These are phyloP conservation scores for Danaus chrysippus DNA, from an alignment of 2,888 invertebrate species.

Conservation along the genomic window DNA sequence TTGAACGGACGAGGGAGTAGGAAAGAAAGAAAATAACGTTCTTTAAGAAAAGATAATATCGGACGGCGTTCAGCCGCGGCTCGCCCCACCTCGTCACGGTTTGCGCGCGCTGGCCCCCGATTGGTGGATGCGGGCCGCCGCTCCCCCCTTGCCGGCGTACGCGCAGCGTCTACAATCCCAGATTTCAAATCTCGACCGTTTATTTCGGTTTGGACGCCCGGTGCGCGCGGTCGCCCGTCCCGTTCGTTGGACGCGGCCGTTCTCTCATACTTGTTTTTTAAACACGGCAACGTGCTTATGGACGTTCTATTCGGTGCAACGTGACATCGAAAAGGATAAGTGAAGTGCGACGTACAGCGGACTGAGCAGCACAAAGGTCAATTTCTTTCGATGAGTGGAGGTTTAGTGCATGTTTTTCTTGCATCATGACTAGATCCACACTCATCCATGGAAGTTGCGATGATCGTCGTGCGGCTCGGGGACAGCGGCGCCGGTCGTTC, in stretches of 20 bases:
- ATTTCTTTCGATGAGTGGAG: slow-evolving; percentile 86
- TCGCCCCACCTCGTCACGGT: slow-evolving; percentile 59
- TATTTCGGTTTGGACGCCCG: slow-evolving; percentile 72
- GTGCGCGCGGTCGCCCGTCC: slow-evolving; percentile 56
- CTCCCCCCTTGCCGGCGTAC: slow-evolving; percentile 54
- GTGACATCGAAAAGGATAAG: slow-evolving; percentile 69
- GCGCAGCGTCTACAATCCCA: slow-evolving; percentile 74
- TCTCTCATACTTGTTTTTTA: slow-evolving; percentile 48
- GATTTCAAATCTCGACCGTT: slow-evolving; percentile 80
- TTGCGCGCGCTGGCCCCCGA: slow-evolving; percentile 58
- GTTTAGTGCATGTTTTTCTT: slow-evolving; percentile 83
- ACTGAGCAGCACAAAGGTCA: slow-evolving; percentile 57
- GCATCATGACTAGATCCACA: slow-evolving; percentile 89
- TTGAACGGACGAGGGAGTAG: slow-evolving; percentile 68
- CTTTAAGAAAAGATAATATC: slow-evolving; percentile 73
- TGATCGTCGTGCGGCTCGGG: slow-evolving; percentile 60
- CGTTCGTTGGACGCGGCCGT: slow-evolving; percentile 44
- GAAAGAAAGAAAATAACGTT: slow-evolving; percentile 76
- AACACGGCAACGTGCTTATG: slow-evolving; percentile 70
- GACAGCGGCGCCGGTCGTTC: slow-evolving; percentile 52
- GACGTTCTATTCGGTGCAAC: slow-evolving; percentile 65
- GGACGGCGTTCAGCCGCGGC: slow-evolving; percentile 43
- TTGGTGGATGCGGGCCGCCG: slow-evolving; percentile 48
- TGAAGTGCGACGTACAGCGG: slow-evolving; percentile 66
- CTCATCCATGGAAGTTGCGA: slow-evolving; percentile 85